phyloP scores from a whole-genome alignment of 2,113 vertebrate genomes.

The Triplophysa tibetana region DNA sequence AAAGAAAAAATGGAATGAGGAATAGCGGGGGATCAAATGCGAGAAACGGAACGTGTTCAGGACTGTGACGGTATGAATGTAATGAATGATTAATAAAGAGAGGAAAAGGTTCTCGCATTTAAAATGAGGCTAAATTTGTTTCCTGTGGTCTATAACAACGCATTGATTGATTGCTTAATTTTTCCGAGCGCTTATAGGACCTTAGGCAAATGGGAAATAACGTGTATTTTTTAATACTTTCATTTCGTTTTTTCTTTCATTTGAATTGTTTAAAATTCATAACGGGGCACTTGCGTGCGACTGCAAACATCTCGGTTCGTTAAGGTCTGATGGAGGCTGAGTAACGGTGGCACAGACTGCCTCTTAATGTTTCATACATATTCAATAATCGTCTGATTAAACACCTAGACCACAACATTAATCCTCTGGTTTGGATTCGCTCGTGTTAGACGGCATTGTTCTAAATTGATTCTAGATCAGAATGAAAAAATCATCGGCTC shows the following conservation, averaged over 20 bases:
- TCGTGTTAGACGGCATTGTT: conserved; percentile 10
- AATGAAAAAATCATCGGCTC: conserved; percentile 3
- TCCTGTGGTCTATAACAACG: neutral
- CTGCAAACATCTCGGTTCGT: conserved; percentile 13
- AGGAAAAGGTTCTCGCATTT: neutral
- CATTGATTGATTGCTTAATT: conserved; percentile 18
- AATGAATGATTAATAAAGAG: neutral
- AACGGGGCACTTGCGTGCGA: neutral
- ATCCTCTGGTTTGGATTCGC: conserved; percentile 17
- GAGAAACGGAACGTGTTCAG: neutral
- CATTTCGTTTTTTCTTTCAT: conserved; percentile 11
- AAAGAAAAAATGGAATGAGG: neutral
- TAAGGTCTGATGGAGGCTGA: conserved; percentile 17
- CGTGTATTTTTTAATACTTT: neutral
- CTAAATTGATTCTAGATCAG: neutral
- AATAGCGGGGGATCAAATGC: conserved; percentile 1
- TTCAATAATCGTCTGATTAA: conserved; percentile 33
- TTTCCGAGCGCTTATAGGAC: neutral
- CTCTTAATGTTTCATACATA: conserved; percentile 29
- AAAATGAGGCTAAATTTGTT: conserved; percentile 6
- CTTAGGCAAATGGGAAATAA: conserved; percentile 26
- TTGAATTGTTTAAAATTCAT: conserved; percentile 30
- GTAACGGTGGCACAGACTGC: conserved; percentile 7
- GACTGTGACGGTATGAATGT: neutral
- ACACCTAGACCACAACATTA: conserved; percentile 23